Percentiles rank a stretch among this genome's conserved stretches.
Evolutionary conservation across 2,113 vertebrate species (phyloP).

Genomic region (Capricornis sumatraensis): DNA sequence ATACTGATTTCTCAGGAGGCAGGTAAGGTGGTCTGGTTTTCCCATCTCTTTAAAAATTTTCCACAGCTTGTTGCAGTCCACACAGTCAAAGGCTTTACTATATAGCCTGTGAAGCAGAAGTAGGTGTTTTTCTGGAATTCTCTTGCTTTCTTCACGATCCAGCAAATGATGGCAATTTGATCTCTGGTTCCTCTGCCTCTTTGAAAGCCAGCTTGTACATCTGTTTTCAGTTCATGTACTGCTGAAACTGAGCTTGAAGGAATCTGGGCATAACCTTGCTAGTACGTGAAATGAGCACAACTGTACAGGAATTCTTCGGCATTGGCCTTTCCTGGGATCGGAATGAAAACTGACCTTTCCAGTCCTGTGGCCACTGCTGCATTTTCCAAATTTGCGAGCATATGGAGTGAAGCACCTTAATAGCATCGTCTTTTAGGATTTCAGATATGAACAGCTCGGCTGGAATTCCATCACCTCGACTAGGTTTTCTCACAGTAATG

Average conservation of each 20-base stretch:
- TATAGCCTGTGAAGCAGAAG: not conserved
- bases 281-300: fast-evolving
- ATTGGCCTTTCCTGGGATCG: not conserved
- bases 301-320: fast-evolving
- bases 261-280: not conserved
- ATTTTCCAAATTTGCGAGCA: not conserved
- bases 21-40: not conserved
- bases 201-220: not conserved
- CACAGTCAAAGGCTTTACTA: not conserved
- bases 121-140: not conserved
- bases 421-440: not conserved
- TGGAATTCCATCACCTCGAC: not conserved
- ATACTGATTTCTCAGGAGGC: not conserved
- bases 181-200: not conserved
- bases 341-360: not conserved
- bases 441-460: not conserved
- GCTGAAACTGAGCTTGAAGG: not conserved
- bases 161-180: not conserved
- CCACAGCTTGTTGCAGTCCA: not conserved
- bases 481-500: not conserved
- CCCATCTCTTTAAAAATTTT: not conserved
- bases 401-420: not conserved
- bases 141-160: not conserved
- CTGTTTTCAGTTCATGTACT: not conserved
- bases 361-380: not conserved